These are phyloP conservation scores for Stegana nigrithorax DNA, from an alignment of 2,888 invertebrate genomes.

Conservation along the genomic window DNA sequence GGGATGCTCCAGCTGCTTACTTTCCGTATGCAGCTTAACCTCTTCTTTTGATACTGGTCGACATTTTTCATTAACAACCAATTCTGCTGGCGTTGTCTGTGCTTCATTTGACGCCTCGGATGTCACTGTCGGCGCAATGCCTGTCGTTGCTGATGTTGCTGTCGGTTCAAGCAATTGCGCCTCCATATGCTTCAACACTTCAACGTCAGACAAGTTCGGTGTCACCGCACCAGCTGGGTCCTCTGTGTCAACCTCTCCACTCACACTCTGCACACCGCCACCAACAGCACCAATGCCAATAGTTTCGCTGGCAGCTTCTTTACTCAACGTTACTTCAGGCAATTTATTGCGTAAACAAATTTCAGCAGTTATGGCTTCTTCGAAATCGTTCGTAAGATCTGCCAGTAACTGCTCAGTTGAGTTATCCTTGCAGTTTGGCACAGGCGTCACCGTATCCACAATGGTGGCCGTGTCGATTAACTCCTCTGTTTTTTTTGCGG, in stretches of 20 bases:
- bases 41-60: neutral
- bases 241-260: no score
- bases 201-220: neutral
- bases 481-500: neutral
- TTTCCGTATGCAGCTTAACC: no score
- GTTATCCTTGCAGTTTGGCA: slow-evolving; percentile 41
- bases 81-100: slow-evolving; percentile 4
- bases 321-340: slow-evolving; percentile 48
- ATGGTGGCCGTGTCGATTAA: no score
- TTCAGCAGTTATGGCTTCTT: slow-evolving; percentile 62
- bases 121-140: slow-evolving; percentile 3
- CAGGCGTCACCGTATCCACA: neutral
- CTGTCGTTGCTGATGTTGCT: slow-evolving; percentile 21
- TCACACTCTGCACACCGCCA: no score
- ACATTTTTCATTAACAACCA: no score
- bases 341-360: slow-evolving; percentile 63
- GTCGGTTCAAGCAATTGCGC: slow-evolving; percentile 33
- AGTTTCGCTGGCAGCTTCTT: slow-evolving; percentile 28
- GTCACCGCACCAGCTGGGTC: neutral
- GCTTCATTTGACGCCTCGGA: slow-evolving; percentile 8
- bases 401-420: slow-evolving; percentile 58
- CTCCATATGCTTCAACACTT: slow-evolving; percentile 35
- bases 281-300: no score
- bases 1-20: neutral
- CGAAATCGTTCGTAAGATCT: slow-evolving; percentile 57